Base-by-base conservation (phyloP, 2,113 vertebrate genomes). In the Ophthalmolycus amberensis region DNA sequence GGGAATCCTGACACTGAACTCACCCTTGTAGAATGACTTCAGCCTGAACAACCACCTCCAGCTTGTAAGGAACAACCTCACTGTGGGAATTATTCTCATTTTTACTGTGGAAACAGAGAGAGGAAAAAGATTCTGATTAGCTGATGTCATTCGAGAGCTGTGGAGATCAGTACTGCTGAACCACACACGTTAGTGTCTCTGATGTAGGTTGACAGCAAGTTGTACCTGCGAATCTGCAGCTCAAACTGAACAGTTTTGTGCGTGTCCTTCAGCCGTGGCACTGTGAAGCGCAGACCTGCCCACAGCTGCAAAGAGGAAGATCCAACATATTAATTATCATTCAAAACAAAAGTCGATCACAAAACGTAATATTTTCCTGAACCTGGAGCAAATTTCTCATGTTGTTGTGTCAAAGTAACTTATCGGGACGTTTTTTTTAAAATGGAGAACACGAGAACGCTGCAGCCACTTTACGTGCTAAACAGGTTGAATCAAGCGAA, bases 41-140 rank as follows among this genome's bases (percentile, higher is more conserved):
- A 63, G 97, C 94, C 73, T 92, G 90, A 44, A 96, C 96, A 56
- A 96, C 95, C 66, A 97, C 96, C 2, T 95, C 96, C 69, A 97
- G 90, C 54, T 79, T 93, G 82, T 96, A 95, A 10, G 94, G 85
- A 3, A 95, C 95, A 70, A 96, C 71, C n/a, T 97, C 96, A 14
- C 97, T 98, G 42, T 96, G 95, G 1, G 97, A 98, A 80, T 98
- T 98, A 82, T 98, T 98, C 90, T 96, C 95, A 85, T 98, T 98
- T 95, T 98, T 98, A 91, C 97, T 98, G 94, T 56, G 76, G 80
- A 93, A 83, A 76, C 64, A 67, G 9, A 84, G 54, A 68, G 25
- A 65, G 46, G 37, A 72, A 58, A 84, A 1, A 54, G 40, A 73
- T 80, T 72, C n/a, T 32, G 52, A 79, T 89, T 42, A 85, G 48